Conservation (phyloP, 2,797 vertebrate genomes). For the Pangasius mekongensis region DNA sequence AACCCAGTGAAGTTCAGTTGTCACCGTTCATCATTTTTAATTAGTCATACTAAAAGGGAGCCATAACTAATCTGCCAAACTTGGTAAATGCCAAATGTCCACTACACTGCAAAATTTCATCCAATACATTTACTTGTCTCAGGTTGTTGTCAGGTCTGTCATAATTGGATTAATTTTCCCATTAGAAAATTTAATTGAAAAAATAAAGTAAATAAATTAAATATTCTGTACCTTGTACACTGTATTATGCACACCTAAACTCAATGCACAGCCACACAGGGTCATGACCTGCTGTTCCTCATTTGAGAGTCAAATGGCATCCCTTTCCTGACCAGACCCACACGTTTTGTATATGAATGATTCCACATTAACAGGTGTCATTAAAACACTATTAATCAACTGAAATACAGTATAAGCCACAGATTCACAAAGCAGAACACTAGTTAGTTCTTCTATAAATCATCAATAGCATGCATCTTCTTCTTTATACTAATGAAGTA, state of each 20-base stretch:
- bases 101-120: neutral
- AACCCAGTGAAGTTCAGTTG: neutral
- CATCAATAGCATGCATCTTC: neutral
- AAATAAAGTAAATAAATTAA: neutral
- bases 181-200: neutral
- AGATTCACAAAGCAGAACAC: neutral
- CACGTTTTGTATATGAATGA: constrained; percentile 1
- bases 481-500: neutral
- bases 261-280: neutral
- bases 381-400: neutral
- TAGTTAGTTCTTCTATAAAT: neutral
- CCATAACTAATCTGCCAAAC: neutral
- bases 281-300: neutral
- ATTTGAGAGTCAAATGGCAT: constrained; percentile 31
- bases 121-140: neutral
- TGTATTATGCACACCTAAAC: neutral
- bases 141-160: neutral
- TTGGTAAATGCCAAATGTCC: neutral
- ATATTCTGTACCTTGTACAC: neutral
- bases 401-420: neutral
- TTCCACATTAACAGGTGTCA: neutral
- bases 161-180: neutral
- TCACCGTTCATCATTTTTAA: neutral
- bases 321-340: constrained; percentile 13
- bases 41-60: neutral